Base-by-base conservation (phyloP, 2,888 invertebrate species). In the Myopa tessellatipennis region DNA sequence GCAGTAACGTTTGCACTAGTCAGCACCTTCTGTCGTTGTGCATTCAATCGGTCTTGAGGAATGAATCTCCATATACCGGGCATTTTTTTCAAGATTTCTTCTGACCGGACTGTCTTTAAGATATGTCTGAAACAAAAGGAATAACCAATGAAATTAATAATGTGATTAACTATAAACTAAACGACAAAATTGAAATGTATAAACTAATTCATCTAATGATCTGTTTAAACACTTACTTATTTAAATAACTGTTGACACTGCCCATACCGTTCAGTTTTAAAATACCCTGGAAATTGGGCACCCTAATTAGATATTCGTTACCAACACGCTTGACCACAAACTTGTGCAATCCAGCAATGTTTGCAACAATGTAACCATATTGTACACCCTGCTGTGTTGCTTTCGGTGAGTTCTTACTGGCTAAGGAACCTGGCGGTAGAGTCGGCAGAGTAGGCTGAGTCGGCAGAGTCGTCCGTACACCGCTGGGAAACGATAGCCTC, bases 191-290 rank as follows among this genome's bases (percentile, higher is more conserved):
- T 61, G 18, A 40, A 18, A 14, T 52, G 1, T 18, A n/a, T 40
- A 50, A 45, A 50, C 7, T 61, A n/a, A n/a, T 55, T 7, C 10
- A 68, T 60, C 4, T 69, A 26, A 26, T 38, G 45, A 4, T 58
- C 26, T 26, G 26, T 26, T 65, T 4, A 45, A 36, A 45, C 63
- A 84, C 84, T 84, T 76, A 88, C 88, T 84, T 82, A 79, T 87
- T 88, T 2, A 88, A 79, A 79, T 84, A 88, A n/a, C 73, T 73
- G 63, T 81, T 78, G n/a, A 85, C 88, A 36, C 80, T 80, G 10
- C 45, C 7, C 40, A 84, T 69, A 10, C 79, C 83, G 4, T 80
- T 82, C 18, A 88, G 78, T n/a, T 82, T 78, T 14, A 83, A 71
- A n/a, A 84, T 78, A 4, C 85, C 85, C 4, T 82, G 79, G 18